phyloP scores from a whole-genome alignment of 2,113 vertebrate genomes.

The Pelvicachromis taeniatus region DNA sequence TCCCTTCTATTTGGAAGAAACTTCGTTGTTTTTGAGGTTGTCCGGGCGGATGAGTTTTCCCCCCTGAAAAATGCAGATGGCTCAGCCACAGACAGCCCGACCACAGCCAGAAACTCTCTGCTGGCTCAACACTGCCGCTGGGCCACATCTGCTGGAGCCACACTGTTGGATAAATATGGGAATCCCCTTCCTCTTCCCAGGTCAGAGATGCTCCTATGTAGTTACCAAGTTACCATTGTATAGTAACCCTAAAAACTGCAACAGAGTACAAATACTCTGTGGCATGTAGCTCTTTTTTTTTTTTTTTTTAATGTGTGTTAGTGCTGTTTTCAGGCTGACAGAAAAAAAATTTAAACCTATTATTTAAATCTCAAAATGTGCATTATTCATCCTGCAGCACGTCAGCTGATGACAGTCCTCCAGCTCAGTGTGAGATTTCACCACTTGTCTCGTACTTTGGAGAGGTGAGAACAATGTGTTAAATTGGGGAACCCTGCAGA shows the following conservation, averaged over 20 bases:
- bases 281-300: neutral
- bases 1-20: constrained; percentile 69
- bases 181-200: constrained; percentile 47
- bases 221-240: too few relatives aligned
- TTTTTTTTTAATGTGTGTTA: neutral
- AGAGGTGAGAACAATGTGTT: constrained; percentile 79
- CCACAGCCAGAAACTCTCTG: constrained; percentile 76
- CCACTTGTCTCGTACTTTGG: constrained; percentile 89
- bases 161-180: constrained; percentile 70
- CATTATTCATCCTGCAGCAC: constrained; percentile 47
- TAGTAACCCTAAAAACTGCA: too few relatives aligned
- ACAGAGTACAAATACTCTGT: neutral
- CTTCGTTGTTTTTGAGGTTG: constrained; percentile 88
- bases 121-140: constrained; percentile 87
- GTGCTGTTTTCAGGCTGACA: neutral
- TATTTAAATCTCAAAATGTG: neutral
- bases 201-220: constrained; percentile 48
- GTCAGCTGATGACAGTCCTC: constrained; percentile 57
- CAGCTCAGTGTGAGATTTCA: constrained; percentile 85
- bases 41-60: constrained; percentile 88
- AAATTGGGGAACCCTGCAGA: neutral
- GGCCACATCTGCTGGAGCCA: constrained; percentile 78
- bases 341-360: neutral
- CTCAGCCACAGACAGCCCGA: constrained; percentile 76
- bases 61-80: constrained; percentile 87